Base-by-base conservation (phyloP, 2,113 vertebrate genomes). In the Dicaeum eximium region DNA sequence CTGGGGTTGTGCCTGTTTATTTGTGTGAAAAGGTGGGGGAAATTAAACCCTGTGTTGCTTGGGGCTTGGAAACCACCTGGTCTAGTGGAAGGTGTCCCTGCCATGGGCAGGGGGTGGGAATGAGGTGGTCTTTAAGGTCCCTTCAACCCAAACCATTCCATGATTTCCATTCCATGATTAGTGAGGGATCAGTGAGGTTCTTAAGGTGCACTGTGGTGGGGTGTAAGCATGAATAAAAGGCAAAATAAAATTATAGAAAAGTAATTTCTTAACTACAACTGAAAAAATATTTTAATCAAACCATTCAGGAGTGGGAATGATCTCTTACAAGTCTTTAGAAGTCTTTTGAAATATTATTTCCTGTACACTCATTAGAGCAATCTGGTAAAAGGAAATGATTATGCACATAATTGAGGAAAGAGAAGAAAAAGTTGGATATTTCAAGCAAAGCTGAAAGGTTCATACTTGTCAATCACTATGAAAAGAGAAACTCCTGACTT, bases 311-410 rank as follows among this genome's bases (percentile, higher is more conserved):
- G 13, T 13, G 35, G 56, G 60, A 66, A 88, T 24, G 71, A 62
- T 54, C 30, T 86, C 72, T 92, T 33, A 42, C 4, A 77, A 85
- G 15, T 86, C 62, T 90, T 48, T 61, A 40, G 37, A 88, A 92
- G 5, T 80, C 47, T 93, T 88, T 77, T 70, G 85, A 93, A 93
- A 88, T 61, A 37, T 35, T 81, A 48, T 86, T 96, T 92, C 71
- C 71, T 73, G 40, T 38, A 35, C 37, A 15, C 5, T 80, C 33
- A 28, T 67, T 84, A 85, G 45, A 82, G 69, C 19, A 86, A 54
- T 61, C 42, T 90, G 51, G 86, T 57, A 54, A 90, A 82, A 80
- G 72, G 54, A 79, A 85, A 85, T 80, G n/a, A 73, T 90, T 92
- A 84, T 67, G 87, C 35, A 79, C 35, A 30, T 92, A 75, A 81